These are phyloP conservation scores for Cynopterus brachyotis DNA, from an alignment of 2,113 vertebrate genomes.

Conservation along the genomic window DNA sequence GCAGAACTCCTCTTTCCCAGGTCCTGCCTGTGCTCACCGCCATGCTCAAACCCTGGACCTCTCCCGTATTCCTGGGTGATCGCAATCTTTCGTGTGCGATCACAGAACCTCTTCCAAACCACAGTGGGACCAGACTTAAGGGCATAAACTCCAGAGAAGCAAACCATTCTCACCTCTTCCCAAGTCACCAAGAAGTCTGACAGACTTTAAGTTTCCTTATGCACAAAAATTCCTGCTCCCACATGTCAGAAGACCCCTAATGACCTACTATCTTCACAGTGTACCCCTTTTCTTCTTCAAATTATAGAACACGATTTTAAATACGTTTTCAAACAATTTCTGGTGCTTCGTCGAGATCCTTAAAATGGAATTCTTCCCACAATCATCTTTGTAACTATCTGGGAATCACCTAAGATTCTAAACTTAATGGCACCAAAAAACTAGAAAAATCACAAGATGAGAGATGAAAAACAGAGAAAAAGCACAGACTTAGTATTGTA, in stretches of 20 bases:
- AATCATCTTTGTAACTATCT: neutral
- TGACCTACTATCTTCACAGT: neutral
- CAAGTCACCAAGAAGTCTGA: neutral
- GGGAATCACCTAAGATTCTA: constrained; percentile 5
- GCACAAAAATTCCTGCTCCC: neutral
- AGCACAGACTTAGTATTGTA: neutral
- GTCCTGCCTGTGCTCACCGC: neutral
- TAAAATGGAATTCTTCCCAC: constrained; percentile 24
- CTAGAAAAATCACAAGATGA: neutral
- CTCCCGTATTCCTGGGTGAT: neutral
- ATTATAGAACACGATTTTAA: neutral
- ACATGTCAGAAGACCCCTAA: neutral
- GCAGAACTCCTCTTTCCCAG: neutral
- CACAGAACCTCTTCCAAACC: neutral
- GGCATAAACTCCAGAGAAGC: neutral
- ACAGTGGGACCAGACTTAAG: neutral
- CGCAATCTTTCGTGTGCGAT: neutral
- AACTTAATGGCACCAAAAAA: constrained; percentile 9
- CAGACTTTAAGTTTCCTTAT: neutral
- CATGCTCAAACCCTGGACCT: neutral
- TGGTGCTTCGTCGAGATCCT: neutral
- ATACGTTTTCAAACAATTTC: neutral
- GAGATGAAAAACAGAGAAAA: neutral
- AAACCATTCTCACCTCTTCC: neutral
- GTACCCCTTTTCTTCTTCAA: neutral